phyloP scores from a whole-genome alignment of 2,113 vertebrate species.

The Melanotaenia duboulayi region DNA sequence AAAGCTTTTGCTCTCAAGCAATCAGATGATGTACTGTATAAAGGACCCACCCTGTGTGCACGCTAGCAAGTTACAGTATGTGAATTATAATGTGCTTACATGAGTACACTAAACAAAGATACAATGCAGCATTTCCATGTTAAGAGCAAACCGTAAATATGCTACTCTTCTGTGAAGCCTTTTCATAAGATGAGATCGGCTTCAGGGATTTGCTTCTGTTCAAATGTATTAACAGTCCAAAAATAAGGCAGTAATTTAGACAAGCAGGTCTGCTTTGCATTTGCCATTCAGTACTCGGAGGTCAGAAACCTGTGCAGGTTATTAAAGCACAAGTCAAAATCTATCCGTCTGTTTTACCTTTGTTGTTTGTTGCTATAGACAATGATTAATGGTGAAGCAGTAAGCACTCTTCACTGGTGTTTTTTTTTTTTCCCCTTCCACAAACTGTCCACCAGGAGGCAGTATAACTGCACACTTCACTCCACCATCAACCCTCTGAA shows the following conservation, averaged over 20 bases:
- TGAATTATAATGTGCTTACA: neutral
- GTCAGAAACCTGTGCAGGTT: neutral
- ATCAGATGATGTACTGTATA: neutral
- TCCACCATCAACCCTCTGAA: neutral
- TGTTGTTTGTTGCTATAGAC: slow-evolving; percentile 12
- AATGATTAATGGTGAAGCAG: slow-evolving; percentile 10
- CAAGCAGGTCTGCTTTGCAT: neutral
- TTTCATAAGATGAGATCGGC: neutral
- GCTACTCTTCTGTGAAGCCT: slow-evolving; percentile 1
- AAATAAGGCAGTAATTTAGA: neutral
- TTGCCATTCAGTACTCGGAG: slow-evolving; percentile 8
- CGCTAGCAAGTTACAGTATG: neutral
- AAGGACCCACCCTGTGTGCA: neutral
- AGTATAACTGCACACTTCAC: slow-evolving; percentile 53
- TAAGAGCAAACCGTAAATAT: neutral
- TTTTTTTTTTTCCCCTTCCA: neutral
- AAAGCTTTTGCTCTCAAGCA: neutral
- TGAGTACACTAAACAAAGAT: neutral
- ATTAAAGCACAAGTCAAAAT: neutral
- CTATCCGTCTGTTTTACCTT: neutral
- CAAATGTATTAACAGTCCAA: neutral
- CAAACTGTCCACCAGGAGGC: slow-evolving; percentile 69
- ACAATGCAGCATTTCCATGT: neutral
- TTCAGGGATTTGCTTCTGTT: slow-evolving; percentile 22
- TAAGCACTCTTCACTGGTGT: neutral